A percentile compares a stretch with the other conserved stretches of the same genome.
Evolutionary conservation across 2,797 vertebrate genomes (phyloP).

Genomic region (Sebastes diploproa): DNA sequence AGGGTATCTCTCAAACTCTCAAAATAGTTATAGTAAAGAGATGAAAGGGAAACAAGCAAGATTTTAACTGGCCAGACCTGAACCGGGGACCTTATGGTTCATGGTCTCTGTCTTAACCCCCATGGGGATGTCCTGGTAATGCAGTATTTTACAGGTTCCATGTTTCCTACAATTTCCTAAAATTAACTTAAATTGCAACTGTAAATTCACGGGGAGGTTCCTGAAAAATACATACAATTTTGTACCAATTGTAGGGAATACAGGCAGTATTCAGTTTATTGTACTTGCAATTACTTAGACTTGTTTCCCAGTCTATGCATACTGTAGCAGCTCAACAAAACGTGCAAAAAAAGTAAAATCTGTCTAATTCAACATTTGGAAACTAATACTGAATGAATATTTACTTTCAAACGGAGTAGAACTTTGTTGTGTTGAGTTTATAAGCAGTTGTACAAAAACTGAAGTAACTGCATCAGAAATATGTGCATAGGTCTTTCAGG

Average conservation of each 20-base stretch:
- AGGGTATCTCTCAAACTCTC: background rate
- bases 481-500: background rate
- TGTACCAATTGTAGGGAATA: background rate
- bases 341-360: background rate
- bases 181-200: background rate
- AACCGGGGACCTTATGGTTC: background rate
- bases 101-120: background rate
- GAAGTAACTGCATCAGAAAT: background rate
- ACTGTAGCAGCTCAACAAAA: background rate
- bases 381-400: background rate
- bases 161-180: background rate
- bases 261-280: background rate
- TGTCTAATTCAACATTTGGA: background rate
- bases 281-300: background rate
- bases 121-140: background rate
- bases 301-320: background rate
- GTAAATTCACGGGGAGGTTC: background rate
- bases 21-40: background rate
- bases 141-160: background rate
- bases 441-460: background rate
- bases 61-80: background rate
- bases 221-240: background rate
- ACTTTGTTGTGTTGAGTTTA: background rate
- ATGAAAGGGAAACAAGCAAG: background rate
- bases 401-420: background rate